A percentile compares a stretch with the other conserved stretches of the same genome.
Conservation (phyloP, 1,140 invertebrate genomes). For the Vanessa tameamea region DNA sequence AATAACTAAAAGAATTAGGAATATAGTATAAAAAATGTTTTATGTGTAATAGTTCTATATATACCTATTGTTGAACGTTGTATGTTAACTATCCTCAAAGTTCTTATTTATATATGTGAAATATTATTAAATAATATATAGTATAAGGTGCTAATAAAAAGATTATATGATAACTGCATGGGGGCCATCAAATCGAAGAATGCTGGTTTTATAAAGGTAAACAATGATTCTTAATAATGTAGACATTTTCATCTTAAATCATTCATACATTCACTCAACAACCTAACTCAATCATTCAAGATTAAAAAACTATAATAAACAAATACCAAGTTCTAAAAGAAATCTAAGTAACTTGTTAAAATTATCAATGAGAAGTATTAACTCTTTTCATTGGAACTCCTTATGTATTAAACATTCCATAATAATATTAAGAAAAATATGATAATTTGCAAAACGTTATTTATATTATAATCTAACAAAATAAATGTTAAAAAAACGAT, state of each 20-base stretch:
- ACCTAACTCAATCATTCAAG: no score
- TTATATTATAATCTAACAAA: no score
- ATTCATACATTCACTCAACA: no score
- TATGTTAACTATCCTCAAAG: constrained; percentile 36
- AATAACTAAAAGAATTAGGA: constrained; percentile 16
- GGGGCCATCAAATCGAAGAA: constrained; percentile 75
- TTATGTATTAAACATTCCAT: no score
- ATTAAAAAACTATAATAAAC: no score
- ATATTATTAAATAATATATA: constrained; percentile 30
- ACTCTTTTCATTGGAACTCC: no score
- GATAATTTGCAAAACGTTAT: no score
- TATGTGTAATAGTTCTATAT: constrained; percentile 25
- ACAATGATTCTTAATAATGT: neutral
- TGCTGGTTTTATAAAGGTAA: constrained; percentile 71
- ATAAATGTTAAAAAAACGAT: no score
- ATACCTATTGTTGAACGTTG: constrained; percentile 43
- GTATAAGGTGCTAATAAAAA: constrained; percentile 42
- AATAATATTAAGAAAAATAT: no score
- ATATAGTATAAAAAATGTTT: constrained; percentile 11
- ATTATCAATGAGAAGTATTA: no score
- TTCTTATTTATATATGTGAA: constrained; percentile 32
- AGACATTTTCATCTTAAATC: neutral
- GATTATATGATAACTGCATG: constrained; percentile 62
- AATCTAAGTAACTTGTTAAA: no score
- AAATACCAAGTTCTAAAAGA: no score